Percentiles rank a stretch among this genome's conserved stretches.
Evolutionary conservation across 2,888 invertebrate species (phyloP).

Genomic region (Myathropa florea): DNA sequence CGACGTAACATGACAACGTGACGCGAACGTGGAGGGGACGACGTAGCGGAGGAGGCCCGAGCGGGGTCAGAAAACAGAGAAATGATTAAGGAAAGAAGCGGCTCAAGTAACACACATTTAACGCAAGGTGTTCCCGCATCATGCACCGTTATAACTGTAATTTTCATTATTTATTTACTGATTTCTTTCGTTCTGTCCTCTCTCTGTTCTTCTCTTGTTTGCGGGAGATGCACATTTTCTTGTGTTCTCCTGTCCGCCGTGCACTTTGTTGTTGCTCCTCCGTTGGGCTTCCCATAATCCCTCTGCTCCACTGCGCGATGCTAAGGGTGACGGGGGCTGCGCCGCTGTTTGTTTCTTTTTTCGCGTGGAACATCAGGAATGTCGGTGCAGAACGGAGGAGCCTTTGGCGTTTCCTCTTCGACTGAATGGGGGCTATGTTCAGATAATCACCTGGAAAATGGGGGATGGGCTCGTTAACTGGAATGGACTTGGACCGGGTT

Average conservation of each 20-base stretch:
- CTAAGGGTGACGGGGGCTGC: background rate
- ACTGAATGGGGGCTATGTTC: constrained; percentile 40
- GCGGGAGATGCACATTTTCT: constrained; percentile 20
- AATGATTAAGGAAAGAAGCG: constrained; percentile 67
- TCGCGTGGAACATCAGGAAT: constrained; percentile 27
- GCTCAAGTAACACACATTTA: constrained; percentile 73
- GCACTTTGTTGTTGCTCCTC: constrained; percentile 28
- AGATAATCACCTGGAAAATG: constrained; percentile 63
- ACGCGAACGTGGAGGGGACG: background rate
- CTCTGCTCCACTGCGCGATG: background rate
- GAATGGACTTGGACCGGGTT: constrained; percentile 26
- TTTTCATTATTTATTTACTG: constrained; percentile 70
- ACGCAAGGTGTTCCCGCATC: constrained; percentile 74
- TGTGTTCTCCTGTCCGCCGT: background rate
- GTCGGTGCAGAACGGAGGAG: constrained; percentile 8
- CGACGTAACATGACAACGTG: constrained; percentile 5
- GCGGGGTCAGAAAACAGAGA: constrained; percentile 10
- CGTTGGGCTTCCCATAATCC: background rate
- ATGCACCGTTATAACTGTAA: constrained; percentile 74
- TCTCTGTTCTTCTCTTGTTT: constrained; percentile 17
- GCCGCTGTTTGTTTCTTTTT: background rate
- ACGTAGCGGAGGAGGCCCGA: background rate
- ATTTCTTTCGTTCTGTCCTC: constrained; percentile 19
- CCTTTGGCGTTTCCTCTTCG: constrained; percentile 45
- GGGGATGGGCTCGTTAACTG: constrained; percentile 62